Evolutionary conservation across 1,140 invertebrate genomes (phyloP).

Genomic region (Bactericera cockerelli): DNA sequence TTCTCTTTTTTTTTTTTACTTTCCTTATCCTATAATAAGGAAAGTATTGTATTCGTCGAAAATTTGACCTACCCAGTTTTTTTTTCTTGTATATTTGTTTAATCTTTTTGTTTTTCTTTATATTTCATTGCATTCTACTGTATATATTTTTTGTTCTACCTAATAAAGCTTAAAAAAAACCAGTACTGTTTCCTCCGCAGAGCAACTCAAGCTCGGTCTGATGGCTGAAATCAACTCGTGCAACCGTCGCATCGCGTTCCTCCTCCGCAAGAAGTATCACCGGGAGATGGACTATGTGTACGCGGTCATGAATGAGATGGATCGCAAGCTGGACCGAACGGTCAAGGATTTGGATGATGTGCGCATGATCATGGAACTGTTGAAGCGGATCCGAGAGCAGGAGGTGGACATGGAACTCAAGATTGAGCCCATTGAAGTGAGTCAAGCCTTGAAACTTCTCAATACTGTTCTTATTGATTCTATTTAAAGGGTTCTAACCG

Average conservation of each 20-base stretch:
- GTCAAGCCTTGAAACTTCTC: no score
- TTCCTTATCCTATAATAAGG: no score
- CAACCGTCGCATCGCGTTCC: slow-evolving; percentile 65
- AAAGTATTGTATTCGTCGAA: no score
- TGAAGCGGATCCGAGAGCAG: slow-evolving; percentile 83
- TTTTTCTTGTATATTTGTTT: no score
- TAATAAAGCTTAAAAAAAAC: no score
- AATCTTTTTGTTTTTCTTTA: no score
- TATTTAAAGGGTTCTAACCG: no score
- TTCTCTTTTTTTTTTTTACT: no score
- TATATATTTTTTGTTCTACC: no score
- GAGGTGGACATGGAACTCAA: slow-evolving; percentile 89
- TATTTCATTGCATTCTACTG: no score
- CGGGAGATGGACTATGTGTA: slow-evolving; percentile 91
- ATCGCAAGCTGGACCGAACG: slow-evolving; percentile 67
- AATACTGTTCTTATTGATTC: no score
- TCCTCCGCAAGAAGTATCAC: slow-evolving; percentile 81
- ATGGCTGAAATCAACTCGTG: slow-evolving; percentile 66
- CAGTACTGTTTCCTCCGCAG: slow-evolving; percentile 34
- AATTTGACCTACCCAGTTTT: no score
- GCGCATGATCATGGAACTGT: slow-evolving; percentile 76
- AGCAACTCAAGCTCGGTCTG: slow-evolving; percentile 72
- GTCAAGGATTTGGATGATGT: slow-evolving; percentile 88
- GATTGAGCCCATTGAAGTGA: slow-evolving; percentile 82
- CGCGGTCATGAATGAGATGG: slow-evolving; percentile 80